phyloP scores from a whole-genome alignment of 37 sponge, comb jelly and placozoan species.

The Halisarca cf. caerulea region DNA sequence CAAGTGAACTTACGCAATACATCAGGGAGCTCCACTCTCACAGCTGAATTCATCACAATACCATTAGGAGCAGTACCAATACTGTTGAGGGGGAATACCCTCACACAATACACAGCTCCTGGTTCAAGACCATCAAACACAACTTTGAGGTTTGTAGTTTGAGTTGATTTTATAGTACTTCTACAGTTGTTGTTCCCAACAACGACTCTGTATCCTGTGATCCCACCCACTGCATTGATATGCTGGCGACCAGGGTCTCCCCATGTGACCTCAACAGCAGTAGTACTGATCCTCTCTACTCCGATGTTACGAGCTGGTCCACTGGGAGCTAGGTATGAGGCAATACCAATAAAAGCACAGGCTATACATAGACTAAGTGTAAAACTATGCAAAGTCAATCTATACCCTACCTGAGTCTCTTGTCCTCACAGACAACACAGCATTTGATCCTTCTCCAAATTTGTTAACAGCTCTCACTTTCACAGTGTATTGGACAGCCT shows the following conservation, averaged over 20 bases:
- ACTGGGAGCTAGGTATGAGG: background rate
- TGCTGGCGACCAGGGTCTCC: background rate
- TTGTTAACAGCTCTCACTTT: background rate
- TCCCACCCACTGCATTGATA: background rate
- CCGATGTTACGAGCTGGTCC: background rate
- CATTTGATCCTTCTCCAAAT: background rate
- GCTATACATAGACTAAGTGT: no score
- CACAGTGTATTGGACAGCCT: background rate
- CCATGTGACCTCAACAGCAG: constrained; percentile 7
- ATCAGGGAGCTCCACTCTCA: no score
- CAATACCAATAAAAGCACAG: background rate
- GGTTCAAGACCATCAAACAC: background rate
- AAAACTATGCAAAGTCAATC: no score
- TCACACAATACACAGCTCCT: background rate
- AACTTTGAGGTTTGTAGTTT: background rate
- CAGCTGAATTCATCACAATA: no score
- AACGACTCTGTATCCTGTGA: background rate
- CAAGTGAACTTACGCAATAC: no score
- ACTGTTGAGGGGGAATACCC: background rate
- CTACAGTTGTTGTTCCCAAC: background rate
- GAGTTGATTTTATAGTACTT: background rate
- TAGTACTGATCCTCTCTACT: background rate
- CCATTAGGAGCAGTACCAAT: background rate
- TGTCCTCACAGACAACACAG: no score
- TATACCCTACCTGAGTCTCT: background rate